These are phyloP conservation scores for Acanthosepion esculentum DNA, from an alignment of 2,888 invertebrate genomes.

Conservation along the genomic window DNA sequence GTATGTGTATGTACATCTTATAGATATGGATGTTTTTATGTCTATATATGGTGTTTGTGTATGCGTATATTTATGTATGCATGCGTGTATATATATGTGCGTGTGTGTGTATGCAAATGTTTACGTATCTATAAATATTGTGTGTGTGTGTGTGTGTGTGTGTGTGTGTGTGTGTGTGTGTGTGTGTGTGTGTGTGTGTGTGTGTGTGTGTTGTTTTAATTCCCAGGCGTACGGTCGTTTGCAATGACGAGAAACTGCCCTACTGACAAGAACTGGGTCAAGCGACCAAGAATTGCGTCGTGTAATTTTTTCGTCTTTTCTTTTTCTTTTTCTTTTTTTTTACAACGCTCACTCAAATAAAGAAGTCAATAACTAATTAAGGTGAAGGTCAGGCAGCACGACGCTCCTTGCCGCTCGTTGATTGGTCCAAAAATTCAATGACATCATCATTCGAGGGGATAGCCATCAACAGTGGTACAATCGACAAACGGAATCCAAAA, in stretches of 20 bases:
- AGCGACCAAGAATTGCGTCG: background rate
- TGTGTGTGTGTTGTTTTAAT: background rate
- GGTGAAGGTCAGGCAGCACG: background rate
- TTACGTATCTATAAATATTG: background rate
- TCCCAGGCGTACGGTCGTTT: background rate
- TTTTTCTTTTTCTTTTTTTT: too few relatives aligned
- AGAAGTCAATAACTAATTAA: constrained; percentile 15
- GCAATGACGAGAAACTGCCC: background rate
- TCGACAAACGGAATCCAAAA: background rate
- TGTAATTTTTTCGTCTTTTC: background rate
- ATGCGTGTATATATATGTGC: background rate
- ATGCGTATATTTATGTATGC: background rate
- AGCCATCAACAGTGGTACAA: background rate
- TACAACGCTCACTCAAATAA: background rate
- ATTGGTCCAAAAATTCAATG: background rate
- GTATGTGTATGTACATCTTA: background rate
- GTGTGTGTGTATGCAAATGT: background rate
- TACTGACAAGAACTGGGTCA: background rate
- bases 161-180: background rate
- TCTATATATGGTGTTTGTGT: background rate
- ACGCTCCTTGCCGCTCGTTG: background rate
- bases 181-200: background rate
- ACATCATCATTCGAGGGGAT: background rate
- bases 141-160: background rate
- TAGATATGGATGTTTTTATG: background rate